Base-by-base conservation (phyloP, 2,797 vertebrate species). In the Lacerta viridis region DNA sequence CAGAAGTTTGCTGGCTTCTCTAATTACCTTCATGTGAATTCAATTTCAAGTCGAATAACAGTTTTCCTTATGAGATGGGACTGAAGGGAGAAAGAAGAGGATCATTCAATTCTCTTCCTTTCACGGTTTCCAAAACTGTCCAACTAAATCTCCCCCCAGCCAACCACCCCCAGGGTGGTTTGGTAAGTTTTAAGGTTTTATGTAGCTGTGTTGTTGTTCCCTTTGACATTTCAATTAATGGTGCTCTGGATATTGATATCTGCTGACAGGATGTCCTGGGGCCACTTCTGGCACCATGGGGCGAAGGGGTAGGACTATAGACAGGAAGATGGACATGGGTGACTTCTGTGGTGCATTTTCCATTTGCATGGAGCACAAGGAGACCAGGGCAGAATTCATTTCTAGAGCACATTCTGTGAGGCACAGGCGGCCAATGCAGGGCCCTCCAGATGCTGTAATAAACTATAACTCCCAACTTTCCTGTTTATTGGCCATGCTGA, bases 11-110 rank as follows among this genome's bases (percentile, higher is more conserved):
- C 95, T 96, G 95, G 96, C 96, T 96, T 93, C 93, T 96, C 94
- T 97, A 95, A 92, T 92, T 94, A 74, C 15, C 69, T 97, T 98
- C 98, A 98, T 98, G 98, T 98, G 98, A 98, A 98, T 98, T 95
- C 96, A 97, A 98, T 98, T 98, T 98, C 92, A 93, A 95, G 86
- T 91, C 94, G 36, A 93, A 93, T 89, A 83, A 74, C 36, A 86
- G 85, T 90, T 92, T 89, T 72, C 81, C 1, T 66, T 89, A 88
- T 90, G 91, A 55, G 86, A 3, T 77, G 36, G 15, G 15, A 33
- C 80, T 92, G 92, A 77, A 84, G 80, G 29, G 87, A 0, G 0
- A 90, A 90, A 85, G 80, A 41, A 86, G 27, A 59, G 78, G 78
- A 3, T 94, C 93, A 95, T 93, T 93, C 68, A 92, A 93, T 94